Evolutionary conservation across 2,888 invertebrate genomes (phyloP).

Genomic region (Xestia sexstrigata): DNA sequence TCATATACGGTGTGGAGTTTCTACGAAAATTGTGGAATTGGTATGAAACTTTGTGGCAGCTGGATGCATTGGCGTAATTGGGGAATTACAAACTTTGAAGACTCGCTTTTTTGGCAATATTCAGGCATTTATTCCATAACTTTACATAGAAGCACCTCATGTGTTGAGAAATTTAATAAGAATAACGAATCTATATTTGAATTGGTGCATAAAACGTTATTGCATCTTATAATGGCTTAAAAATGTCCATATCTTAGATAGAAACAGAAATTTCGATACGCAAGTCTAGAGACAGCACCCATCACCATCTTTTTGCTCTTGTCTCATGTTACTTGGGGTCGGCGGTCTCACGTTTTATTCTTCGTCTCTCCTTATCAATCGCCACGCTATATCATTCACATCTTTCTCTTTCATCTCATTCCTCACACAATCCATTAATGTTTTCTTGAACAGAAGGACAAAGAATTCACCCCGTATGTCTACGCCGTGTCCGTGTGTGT

Average conservation of each 20-base stretch:
- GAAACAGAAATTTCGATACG: not conserved
- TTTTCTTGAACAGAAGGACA: not conserved
- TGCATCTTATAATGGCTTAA: not conserved
- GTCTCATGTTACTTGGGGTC: too few species aligned
- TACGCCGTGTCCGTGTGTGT: not conserved
- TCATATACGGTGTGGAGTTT: conserved; percentile 35
- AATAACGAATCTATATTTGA: not conserved
- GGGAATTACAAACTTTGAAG: not conserved
- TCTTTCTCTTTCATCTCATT: too few species aligned
- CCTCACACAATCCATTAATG: too few species aligned
- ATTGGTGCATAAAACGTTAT: not conserved
- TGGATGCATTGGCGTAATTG: not conserved
- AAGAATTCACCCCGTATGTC: not conserved
- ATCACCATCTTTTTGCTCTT: not conserved
- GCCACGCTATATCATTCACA: too few species aligned
- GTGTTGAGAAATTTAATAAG: not conserved
- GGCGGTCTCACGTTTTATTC: too few species aligned
- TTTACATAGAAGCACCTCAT: not conserved
- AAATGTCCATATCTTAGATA: not conserved
- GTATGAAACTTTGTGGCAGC: not conserved
- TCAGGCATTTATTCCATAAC: not conserved
- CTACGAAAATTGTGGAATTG: conserved; percentile 13
- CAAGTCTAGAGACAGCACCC: not conserved
- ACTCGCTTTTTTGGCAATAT: not conserved
- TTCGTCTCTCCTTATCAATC: too few species aligned